Evolutionary conservation across 2,797 vertebrate genomes (phyloP), one percentile per base, ranked within the genome.

Genomic region (Argya squamiceps): DNA sequence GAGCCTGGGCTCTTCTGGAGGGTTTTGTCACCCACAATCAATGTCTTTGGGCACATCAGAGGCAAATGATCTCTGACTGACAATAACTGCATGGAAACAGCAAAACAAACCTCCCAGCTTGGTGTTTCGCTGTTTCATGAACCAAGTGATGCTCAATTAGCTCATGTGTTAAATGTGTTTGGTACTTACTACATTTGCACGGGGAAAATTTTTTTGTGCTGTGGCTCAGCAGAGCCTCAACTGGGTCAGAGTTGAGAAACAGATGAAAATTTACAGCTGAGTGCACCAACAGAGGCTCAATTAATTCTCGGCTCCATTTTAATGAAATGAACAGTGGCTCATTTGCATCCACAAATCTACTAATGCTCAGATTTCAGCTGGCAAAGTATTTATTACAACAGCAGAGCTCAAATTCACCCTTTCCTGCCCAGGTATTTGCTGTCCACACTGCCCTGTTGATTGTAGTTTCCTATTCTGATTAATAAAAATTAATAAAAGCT

Each of bases 251-350:
- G 95, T 86, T 89, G 94, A 95, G 89, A 97, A 92, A 85, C 30
- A 93, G 80, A 93, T 91, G 82, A 96, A 97, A 97, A 96, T 89
- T 79, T 88, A 92, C 74, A 87, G 90, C 88, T 96, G 88, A 96
- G 63, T 92, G 92, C 87, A 87, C 86, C 80, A 68, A 78, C 85
- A 88, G 94, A 96, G 83, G 84, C 82, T 96, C 91, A 83, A 84
- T 97, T 97, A 97, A 97, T 96, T 97, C 88, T 92, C 74, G 85
- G 75, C 65, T 95, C 37, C 59, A 74, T 64, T 93, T 97, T 97
- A 96, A 94, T 96, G 91, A 94, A 97, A 96, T 69, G 89, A 95
- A 76, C 74, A 68, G 70, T 75, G 92, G 62, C 47, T 95, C 78
- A 91, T 93, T 96, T 96, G 88, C 88, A 92, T 89, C 78, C 81